A percentile compares a stretch with the other conserved stretches of the same genome.
Conservation (phyloP, 2,113 vertebrate species). For the Rhagologus leucostigma region DNA sequence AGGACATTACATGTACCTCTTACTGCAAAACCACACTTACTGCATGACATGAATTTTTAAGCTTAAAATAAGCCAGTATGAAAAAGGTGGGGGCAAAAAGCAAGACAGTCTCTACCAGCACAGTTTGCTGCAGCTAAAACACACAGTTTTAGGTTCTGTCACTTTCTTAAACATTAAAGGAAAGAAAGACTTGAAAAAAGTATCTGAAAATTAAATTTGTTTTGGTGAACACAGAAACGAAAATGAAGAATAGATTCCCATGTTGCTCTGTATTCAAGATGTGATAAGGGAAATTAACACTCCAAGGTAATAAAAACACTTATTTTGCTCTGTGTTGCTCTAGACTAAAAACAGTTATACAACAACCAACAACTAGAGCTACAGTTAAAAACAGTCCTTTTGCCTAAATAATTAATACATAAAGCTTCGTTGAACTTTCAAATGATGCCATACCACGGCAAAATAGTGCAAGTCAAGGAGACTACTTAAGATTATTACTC, state of each 20-base stretch:
- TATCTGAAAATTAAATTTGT: background rate
- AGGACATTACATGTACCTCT: background rate
- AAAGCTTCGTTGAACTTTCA: background rate
- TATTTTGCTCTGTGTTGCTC: background rate
- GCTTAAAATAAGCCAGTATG: background rate
- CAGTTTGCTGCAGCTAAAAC: background rate
- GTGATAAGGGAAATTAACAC: slow-evolving; percentile 21
- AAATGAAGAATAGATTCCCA: background rate
- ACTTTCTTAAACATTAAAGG: background rate
- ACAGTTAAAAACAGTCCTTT: background rate
- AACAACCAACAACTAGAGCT: background rate
- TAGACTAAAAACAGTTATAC: background rate
- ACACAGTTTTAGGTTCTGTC: background rate
- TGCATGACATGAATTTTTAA: background rate
- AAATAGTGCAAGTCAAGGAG: background rate
- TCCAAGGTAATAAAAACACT: background rate
- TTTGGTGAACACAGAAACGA: background rate
- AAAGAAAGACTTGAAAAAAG: background rate
- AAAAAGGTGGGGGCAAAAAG: background rate
- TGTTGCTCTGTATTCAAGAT: background rate
- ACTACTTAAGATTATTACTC: background rate
- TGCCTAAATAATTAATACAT: background rate
- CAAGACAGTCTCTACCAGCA: background rate
- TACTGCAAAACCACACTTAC: background rate
- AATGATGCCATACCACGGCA: background rate